phyloP scores from a whole-genome alignment of 1,140 invertebrate species.

The Listronotus oregonensis region DNA sequence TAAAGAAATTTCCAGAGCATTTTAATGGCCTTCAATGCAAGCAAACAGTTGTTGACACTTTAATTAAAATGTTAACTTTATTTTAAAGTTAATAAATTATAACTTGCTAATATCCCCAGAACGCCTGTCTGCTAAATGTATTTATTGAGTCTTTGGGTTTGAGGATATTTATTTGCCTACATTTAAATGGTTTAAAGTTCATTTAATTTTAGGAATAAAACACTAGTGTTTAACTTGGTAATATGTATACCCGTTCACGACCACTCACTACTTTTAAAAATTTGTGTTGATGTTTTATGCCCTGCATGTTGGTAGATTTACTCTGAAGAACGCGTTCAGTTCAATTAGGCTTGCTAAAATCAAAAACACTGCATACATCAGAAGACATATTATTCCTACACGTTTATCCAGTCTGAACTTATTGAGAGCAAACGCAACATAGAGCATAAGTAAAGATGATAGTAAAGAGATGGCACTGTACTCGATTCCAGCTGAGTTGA shows the following conservation, averaged over 20 bases:
- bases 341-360: slow-evolving; percentile 82
- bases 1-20: too few species aligned
- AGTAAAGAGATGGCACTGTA: slow-evolving; percentile 82
- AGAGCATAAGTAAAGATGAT: slow-evolving; percentile 77
- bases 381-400: slow-evolving; percentile 75
- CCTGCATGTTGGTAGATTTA: slow-evolving; percentile 79
- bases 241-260: neutral
- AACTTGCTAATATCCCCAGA: too few species aligned
- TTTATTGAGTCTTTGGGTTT: too few species aligned
- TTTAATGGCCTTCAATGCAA: too few species aligned
- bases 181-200: too few species aligned
- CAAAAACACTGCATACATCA: slow-evolving; percentile 79
- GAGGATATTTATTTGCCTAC: too few species aligned
- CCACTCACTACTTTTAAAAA: neutral
- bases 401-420: slow-evolving; percentile 79
- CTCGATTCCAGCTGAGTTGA: slow-evolving; percentile 80
- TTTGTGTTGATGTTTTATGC: slow-evolving; percentile 38
- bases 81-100: too few species aligned
- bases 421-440: slow-evolving; percentile 75
- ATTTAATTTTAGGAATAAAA: too few species aligned
- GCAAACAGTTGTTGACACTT: too few species aligned
- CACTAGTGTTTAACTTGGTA: too few species aligned
- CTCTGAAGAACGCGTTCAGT: slow-evolving; percentile 83
- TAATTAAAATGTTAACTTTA: too few species aligned
- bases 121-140: too few species aligned